phyloP scores from a whole-genome alignment of 1,140 invertebrate species.

The Cherax destructor region DNA sequence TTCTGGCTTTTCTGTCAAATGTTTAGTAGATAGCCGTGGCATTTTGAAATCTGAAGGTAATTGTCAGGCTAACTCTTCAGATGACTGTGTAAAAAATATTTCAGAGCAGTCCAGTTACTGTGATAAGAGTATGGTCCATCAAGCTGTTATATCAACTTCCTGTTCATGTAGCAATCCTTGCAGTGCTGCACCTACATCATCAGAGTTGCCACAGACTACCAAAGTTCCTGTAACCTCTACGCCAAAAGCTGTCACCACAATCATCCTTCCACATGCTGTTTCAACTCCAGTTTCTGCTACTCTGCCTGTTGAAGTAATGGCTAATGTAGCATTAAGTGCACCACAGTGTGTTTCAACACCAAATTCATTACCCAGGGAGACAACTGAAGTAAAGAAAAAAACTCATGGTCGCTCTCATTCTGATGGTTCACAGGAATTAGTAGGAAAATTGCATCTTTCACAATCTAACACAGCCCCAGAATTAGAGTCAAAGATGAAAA shows the following conservation, averaged over 20 bases:
- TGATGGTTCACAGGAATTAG: conserved; percentile 50
- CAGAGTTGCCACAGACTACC: not conserved
- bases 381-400: conserved; percentile 35
- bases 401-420: conserved; percentile 49
- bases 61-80: not conserved
- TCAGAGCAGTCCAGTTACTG: not conserved
- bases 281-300: conserved; percentile 37
- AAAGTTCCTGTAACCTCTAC: not conserved
- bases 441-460: conserved; percentile 26
- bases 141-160: not conserved
- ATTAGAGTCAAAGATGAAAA: conserved; percentile 7
- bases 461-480: conserved; percentile 40
- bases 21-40: conserved; percentile 42
- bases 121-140: not conserved
- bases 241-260: not conserved
- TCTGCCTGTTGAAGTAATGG: not conserved
- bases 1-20: conserved; percentile 35
- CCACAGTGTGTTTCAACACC: conserved; percentile 15
- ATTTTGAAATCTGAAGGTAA: conserved; percentile 10
- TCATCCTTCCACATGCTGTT: conserved; percentile 5
- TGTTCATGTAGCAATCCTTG: not conserved
- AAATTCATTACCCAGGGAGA: not conserved
- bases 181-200: not conserved
- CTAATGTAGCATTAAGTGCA: conserved; percentile 51
- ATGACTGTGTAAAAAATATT: conserved; percentile 8